Evolutionary conservation across 2,888 invertebrate species (phyloP).

Genomic region (Hydriomena furcata): DNA sequence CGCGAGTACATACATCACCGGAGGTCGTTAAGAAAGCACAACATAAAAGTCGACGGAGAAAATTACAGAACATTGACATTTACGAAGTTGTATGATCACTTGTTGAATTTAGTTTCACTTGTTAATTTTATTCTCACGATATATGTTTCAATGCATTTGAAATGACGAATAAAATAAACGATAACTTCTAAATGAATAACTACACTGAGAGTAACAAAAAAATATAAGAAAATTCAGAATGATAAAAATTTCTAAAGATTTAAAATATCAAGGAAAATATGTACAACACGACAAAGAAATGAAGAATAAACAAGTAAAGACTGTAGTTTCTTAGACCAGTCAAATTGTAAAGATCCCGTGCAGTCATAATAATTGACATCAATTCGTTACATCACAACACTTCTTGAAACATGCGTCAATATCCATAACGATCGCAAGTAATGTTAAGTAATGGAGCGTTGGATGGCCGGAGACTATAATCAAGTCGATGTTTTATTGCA

Average conservation of each 20-base stretch:
- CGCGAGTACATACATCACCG: conserved; percentile 36
- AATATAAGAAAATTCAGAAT: too few relatives aligned
- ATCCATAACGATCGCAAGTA: conserved; percentile 25
- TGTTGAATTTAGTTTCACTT: conserved; percentile 6
- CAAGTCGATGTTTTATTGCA: conserved; percentile 28
- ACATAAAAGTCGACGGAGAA: conserved; percentile 39
- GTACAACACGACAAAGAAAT: too few relatives aligned
- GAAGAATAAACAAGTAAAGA: not conserved
- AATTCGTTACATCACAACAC: conserved; percentile 16
- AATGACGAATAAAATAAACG: too few relatives aligned
- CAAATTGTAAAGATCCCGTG: not conserved
- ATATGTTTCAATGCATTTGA: too few relatives aligned
- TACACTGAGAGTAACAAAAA: too few relatives aligned
- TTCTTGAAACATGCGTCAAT: conserved; percentile 3
- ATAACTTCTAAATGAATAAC: too few relatives aligned
- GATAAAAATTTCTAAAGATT: too few relatives aligned
- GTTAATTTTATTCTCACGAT: not conserved
- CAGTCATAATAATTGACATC: not conserved
- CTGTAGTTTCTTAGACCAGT: not conserved
- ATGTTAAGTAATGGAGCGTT: conserved; percentile 34
- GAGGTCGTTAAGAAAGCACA: conserved; percentile 37
- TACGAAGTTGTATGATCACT: conserved; percentile 8
- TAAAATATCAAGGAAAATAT: too few relatives aligned
- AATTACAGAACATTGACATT: conserved; percentile 35
- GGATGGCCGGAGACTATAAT: conserved; percentile 30